A percentile compares a stretch with the other conserved stretches of the same genome.
Conservation (phyloP, 2,113 vertebrate species). For the Hydropotes inermis region DNA sequence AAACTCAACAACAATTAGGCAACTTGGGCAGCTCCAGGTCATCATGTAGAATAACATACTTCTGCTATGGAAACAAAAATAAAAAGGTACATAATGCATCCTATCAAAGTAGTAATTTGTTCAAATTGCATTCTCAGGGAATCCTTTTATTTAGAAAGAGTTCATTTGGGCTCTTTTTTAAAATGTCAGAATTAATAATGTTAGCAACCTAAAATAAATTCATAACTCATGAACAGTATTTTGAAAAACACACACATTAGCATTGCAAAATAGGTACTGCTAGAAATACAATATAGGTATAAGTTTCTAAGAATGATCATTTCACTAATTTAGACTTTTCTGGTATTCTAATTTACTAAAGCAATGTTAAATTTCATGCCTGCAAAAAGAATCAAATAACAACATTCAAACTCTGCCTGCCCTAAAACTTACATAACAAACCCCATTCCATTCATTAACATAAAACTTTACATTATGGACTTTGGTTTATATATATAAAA, state of each 20-base stretch:
- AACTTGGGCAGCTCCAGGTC: neutral
- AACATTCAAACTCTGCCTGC: slow-evolving; percentile 16
- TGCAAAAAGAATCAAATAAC: slow-evolving; percentile 5
- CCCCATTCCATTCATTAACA: neutral
- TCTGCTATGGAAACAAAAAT: neutral
- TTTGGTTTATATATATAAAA: neutral
- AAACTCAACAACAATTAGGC: neutral
- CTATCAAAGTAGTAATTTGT: slow-evolving; percentile 4
- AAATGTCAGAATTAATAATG: neutral
- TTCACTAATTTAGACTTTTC: neutral
- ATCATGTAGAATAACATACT: neutral
- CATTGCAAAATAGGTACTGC: neutral
- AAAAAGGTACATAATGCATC: neutral
- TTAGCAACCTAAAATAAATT: slow-evolving; percentile 4
- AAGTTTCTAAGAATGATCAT: neutral
- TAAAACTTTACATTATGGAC: neutral
- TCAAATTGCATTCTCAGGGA: slow-evolving; percentile 25
- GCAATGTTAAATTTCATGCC: neutral
- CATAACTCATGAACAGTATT: neutral
- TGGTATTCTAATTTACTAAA: neutral
- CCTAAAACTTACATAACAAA: neutral
- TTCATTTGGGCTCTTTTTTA: neutral
- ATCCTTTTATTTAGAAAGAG: slow-evolving; percentile 19
- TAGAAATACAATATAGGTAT: neutral
- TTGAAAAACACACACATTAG: neutral